Conservation (phyloP, 2,888 invertebrate species). For the Drosophila conformis region DNA sequence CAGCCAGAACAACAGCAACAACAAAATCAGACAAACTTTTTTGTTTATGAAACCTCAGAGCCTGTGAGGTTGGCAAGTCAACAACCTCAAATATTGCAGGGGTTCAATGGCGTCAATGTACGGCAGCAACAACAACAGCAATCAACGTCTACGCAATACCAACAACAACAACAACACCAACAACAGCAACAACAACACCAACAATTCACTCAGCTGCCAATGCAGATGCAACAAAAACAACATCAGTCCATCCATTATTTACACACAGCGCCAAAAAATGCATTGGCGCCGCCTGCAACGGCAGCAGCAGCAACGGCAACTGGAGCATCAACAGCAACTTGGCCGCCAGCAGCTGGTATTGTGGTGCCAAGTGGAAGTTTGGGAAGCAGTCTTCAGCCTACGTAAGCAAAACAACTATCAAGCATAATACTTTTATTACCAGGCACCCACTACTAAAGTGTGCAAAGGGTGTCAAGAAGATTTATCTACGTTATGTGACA, state of each 20-base stretch:
- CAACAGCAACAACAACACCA: slow-evolving; percentile 13
- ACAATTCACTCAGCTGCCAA: slow-evolving; percentile 20
- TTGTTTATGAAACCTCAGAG: slow-evolving; percentile 61
- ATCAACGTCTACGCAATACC: slow-evolving; percentile 35
- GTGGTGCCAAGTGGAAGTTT: slow-evolving; percentile 31
- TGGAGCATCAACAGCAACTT: slow-evolving; percentile 18
- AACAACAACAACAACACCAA: slow-evolving; percentile 30
- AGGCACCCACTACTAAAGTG: neutral
- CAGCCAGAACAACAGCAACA: slow-evolving; percentile 39
- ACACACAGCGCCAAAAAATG: slow-evolving; percentile 49
- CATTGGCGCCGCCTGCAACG: slow-evolving; percentile 41
- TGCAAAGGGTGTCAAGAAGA: neutral
- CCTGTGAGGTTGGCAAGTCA: slow-evolving; percentile 59
- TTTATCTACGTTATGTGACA: neutral
- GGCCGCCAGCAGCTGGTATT: slow-evolving; percentile 12
- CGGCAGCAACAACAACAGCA: slow-evolving; percentile 50
- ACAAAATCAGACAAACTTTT: slow-evolving; percentile 59
- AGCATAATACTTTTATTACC: slow-evolving; percentile 44
- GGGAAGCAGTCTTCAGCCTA: slow-evolving; percentile 35
- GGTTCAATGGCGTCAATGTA: slow-evolving; percentile 75
- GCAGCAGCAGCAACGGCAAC: slow-evolving; percentile 15
- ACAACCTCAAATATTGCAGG: slow-evolving; percentile 71
- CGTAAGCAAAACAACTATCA: slow-evolving; percentile 59
- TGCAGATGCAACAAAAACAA: slow-evolving; percentile 17
- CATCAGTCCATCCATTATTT: slow-evolving; percentile 29